Percentiles rank a stretch among this genome's conserved stretches.
Evolutionary conservation across 2,888 invertebrate genomes (phyloP).

Genomic region (Deilephila porcellus): DNA sequence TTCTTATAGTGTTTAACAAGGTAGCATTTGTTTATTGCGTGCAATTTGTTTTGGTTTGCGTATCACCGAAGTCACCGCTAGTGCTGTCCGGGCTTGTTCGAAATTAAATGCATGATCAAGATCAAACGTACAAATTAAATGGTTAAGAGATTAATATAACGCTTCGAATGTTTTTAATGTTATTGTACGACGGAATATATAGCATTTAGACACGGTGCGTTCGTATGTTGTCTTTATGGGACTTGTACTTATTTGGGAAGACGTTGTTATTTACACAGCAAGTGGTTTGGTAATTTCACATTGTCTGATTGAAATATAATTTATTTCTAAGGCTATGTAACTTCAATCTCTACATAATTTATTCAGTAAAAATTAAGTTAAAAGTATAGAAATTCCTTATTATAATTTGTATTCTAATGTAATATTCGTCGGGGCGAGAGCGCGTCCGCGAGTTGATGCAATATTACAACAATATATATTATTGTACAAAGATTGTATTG

Average conservation of each 20-base stretch:
- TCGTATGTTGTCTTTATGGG: neutral
- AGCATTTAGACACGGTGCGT: neutral
- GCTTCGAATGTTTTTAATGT: neutral
- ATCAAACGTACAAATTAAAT: slow-evolving; percentile 23
- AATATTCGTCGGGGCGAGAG: neutral
- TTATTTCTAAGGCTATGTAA: neutral
- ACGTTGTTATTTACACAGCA: neutral
- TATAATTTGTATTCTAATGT: slow-evolving; percentile 10
- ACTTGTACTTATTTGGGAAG: neutral
- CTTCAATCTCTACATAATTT: neutral
- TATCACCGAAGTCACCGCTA: slow-evolving; percentile 12
- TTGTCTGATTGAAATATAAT: too few relatives aligned
- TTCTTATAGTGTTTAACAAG: neutral
- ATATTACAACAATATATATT: slow-evolving; percentile 22
- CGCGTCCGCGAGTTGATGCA: neutral
- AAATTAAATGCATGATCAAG: slow-evolving; percentile 9
- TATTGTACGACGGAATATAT: neutral
- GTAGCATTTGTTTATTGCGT: slow-evolving; percentile 6
- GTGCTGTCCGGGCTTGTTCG: neutral
- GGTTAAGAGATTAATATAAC: neutral
- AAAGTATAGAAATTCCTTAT: slow-evolving; percentile 7
- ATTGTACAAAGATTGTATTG: slow-evolving; percentile 25
- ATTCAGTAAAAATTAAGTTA: neutral
- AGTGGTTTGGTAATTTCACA: neutral
- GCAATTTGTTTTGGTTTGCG: neutral